phyloP scores from a whole-genome alignment of 2,888 invertebrate genomes.

The Gymnosoma rotundatum region DNA sequence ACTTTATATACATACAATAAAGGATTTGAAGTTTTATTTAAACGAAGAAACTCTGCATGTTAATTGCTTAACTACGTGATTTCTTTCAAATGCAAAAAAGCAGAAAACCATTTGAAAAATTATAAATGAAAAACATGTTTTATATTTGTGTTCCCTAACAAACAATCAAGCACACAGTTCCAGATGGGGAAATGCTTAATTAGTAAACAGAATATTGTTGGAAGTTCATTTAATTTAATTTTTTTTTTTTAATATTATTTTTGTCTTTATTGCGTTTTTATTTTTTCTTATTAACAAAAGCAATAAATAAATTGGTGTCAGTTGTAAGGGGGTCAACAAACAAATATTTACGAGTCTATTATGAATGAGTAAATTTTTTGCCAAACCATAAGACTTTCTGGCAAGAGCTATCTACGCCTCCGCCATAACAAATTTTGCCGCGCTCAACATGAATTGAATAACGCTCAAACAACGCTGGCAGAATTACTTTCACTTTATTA shows the following conservation, averaged over 20 bases:
- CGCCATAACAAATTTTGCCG: no score
- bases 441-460: no score
- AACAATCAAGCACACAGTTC: neutral
- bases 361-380: conserved; percentile 4
- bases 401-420: no score
- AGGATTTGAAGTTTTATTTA: conserved; percentile 43
- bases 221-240: conserved; percentile 27
- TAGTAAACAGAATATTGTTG: conserved; percentile 14
- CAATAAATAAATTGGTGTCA: conserved; percentile 65
- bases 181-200: conserved; percentile 17
- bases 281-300: conserved; percentile 64
- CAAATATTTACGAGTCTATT: conserved; percentile 20
- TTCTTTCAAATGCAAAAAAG: conserved; percentile 57
- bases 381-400: no score
- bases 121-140: conserved; percentile 65
- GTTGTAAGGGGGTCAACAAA: conserved; percentile 58
- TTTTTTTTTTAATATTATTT: no score
- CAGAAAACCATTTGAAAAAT: conserved; percentile 59
- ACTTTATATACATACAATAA: conserved; percentile 13
- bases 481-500: no score
- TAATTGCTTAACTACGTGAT: conserved; percentile 70
- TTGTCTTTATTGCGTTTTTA: conserved; percentile 34
- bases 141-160: conserved; percentile 39
- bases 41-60: conserved; percentile 61
- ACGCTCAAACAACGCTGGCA: no score